Base-by-base conservation (phyloP, 92 coral and sea anemone genomes). In the Muricea muricata region DNA sequence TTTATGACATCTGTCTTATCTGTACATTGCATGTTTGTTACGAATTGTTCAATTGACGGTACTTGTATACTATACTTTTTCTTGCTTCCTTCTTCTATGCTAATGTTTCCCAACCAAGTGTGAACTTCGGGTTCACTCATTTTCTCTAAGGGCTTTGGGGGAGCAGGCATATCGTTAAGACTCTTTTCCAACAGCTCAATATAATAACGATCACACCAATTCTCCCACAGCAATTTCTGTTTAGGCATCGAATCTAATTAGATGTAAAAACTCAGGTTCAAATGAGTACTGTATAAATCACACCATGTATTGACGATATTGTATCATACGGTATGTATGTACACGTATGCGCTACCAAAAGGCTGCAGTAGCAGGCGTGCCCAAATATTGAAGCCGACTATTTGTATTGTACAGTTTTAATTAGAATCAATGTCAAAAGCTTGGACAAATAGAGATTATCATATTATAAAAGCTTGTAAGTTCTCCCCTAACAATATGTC, bases 221-320 rank as follows among this genome's bases (percentile, higher is more conserved):
- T 24, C 1, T 60, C 34, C 68, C 68, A 60, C 28, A 60, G 33
- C 17, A 60, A 15, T 34, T 60, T 60, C 14, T 60, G 68, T 0
- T 60, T 34, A 60, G 68, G 68, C 68, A 60, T 60, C 12, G 68
- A 60, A 60, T 60, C 68, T n/a, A n/a, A n/a, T n/a, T n/a, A n/a
- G n/a, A n/a, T n/a, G n/a, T n/a, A n/a, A n/a, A n/a, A n/a, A n/a
- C n/a, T n/a, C n/a, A n/a, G n/a, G n/a, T n/a, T n/a, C n/a, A n/a
- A n/a, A n/a, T n/a, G n/a, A n/a, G n/a, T n/a, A n/a, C n/a, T n/a
- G n/a, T n/a, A n/a, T n/a, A n/a, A n/a, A n/a, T n/a, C n/a, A n/a
- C n/a, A n/a, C n/a, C n/a, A n/a, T n/a, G n/a, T n/a, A n/a, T n/a
- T n/a, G n/a, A n/a, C n/a, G n/a, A n/a, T n/a, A n/a, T n/a, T n/a